Conservation (phyloP, 2,797 vertebrate genomes). For the Sebastes baramenuke region DNA sequence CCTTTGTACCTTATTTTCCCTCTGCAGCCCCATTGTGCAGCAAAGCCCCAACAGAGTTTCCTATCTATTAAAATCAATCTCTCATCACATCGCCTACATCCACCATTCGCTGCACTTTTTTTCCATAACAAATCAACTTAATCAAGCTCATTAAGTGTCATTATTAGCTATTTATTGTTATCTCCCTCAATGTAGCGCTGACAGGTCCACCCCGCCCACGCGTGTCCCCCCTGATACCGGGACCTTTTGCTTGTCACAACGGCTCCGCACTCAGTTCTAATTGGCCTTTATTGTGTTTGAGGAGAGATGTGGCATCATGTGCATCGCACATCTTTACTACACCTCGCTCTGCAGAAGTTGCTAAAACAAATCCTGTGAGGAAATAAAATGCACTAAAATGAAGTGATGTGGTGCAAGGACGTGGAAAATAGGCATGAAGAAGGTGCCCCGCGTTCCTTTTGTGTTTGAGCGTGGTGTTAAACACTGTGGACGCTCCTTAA, state of each 20-base stretch:
- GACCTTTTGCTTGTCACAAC: constrained; percentile 75
- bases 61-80: constrained; percentile 83
- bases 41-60: constrained; percentile 80
- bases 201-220: constrained; percentile 80
- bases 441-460: constrained; percentile 47
- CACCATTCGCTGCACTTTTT: constrained; percentile 78
- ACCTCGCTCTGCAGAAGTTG: neutral
- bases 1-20: constrained; percentile 82
- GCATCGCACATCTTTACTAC: constrained; percentile 13
- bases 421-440: constrained; percentile 32
- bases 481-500: constrained; percentile 66
- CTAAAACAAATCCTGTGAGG: constrained; percentile 15
- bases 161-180: constrained; percentile 87
- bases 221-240: constrained; percentile 75
- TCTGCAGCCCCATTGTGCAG: constrained; percentile 80
- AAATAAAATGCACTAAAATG: neutral
- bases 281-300: constrained; percentile 74
- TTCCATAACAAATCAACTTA: constrained; percentile 83
- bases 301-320: constrained; percentile 23
- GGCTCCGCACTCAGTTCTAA: constrained; percentile 59
- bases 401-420: constrained; percentile 20
- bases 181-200: constrained; percentile 76
- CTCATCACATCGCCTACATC: constrained; percentile 79
- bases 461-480: constrained; percentile 61
- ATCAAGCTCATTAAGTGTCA: constrained; percentile 86